These are phyloP conservation scores for Chaetogeoica ovagalla DNA, from an alignment of 2,888 invertebrate genomes.

Conservation along the genomic window DNA sequence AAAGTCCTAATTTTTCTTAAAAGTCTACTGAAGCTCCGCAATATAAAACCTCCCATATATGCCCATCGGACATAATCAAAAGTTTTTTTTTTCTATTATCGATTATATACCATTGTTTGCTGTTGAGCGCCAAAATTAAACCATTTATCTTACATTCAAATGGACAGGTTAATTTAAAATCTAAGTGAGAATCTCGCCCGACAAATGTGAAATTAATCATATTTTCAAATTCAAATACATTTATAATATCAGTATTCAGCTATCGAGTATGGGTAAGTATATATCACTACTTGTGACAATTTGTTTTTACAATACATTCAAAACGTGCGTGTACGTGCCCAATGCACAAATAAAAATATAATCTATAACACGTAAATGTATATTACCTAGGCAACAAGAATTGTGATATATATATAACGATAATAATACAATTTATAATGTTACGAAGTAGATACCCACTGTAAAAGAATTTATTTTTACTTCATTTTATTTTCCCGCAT, in stretches of 20 bases:
- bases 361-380: no score
- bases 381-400: no score
- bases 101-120: slow-evolving; percentile 35
- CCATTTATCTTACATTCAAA: slow-evolving; percentile 33
- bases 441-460: no score
- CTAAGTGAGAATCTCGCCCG: not conserved
- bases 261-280: no score
- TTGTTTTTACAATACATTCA: no score
- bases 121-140: slow-evolving; percentile 15
- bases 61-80: slow-evolving; percentile 28
- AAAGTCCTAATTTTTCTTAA: slow-evolving; percentile 47
- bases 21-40: slow-evolving; percentile 29
- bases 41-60: not conserved
- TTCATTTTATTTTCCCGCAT: not conserved
- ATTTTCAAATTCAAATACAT: no score
- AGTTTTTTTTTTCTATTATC: slow-evolving; percentile 12
- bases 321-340: no score
- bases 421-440: no score
- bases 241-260: no score
- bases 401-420: no score
- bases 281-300: no score
- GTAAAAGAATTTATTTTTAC: not conserved
- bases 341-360: no score
- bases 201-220: not conserved
- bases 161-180: slow-evolving; percentile 44